Evolutionary conservation across 2,113 vertebrate genomes (phyloP).

Genomic region (Leucopsar rothschildi): DNA sequence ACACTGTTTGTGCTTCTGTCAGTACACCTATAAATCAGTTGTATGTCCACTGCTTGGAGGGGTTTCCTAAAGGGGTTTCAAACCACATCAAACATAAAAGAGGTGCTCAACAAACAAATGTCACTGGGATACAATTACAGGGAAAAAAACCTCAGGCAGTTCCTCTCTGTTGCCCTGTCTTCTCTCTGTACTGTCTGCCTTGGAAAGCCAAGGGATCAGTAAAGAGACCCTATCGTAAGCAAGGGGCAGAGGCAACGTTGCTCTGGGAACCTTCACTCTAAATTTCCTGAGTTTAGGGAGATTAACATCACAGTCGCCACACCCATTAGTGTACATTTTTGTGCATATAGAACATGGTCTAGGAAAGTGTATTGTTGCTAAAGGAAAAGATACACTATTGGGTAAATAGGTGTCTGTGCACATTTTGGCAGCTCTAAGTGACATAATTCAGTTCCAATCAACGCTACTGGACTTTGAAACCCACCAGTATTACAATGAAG

Average conservation of each 20-base stretch:
- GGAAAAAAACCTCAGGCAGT: background rate
- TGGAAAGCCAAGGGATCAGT: background rate
- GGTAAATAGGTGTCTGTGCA: conserved; percentile 45
- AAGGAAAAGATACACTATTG: conserved; percentile 39
- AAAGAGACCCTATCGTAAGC: background rate
- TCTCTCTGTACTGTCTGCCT: background rate
- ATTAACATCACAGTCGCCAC: background rate
- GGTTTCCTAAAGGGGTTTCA: background rate
- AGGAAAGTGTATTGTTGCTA: conserved; percentile 36
- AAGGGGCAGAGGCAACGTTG: background rate
- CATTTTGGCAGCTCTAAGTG: conserved; percentile 55
- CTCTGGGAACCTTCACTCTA: background rate
- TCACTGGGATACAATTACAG: background rate
- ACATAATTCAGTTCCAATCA: conserved; percentile 57
- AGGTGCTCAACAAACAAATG: background rate
- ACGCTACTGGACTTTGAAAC: conserved; percentile 59
- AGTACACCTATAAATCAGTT: background rate
- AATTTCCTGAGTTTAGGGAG: background rate
- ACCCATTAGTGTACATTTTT: background rate
- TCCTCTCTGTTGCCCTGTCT: background rate
- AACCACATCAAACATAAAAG: background rate
- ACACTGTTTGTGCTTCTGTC: background rate
- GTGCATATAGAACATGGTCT: background rate
- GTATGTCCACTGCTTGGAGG: background rate
- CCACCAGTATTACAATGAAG: conserved; percentile 31